Conservation (phyloP, 2,797 vertebrate species). For the Salarias fasciatus region DNA sequence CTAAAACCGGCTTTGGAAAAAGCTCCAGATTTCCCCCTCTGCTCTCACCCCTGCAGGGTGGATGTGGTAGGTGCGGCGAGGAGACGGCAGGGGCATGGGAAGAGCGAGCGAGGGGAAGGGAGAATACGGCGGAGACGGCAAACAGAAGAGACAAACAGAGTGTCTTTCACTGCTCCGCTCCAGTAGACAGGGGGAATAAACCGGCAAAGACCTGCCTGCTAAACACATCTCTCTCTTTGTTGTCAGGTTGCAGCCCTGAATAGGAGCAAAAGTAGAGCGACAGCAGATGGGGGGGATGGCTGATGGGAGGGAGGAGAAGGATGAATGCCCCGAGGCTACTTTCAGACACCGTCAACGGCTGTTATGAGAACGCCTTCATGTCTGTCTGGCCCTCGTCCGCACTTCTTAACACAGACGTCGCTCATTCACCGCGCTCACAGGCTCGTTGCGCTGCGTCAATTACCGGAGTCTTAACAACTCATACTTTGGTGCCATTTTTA, state of each 20-base stretch:
- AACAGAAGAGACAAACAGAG: constrained; percentile 73
- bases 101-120: not conserved
- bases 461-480: constrained; percentile 23
- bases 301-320: constrained; percentile 39
- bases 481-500: constrained; percentile 36
- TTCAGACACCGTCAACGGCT: constrained; percentile 70
- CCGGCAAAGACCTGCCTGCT: constrained; percentile 74
- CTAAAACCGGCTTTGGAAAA: constrained; percentile 64
- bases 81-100: not conserved
- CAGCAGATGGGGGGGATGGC: constrained; percentile 43
- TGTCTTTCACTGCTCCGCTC: constrained; percentile 69
- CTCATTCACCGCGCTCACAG: constrained; percentile 39
- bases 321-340: constrained; percentile 73
- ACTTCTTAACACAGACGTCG: constrained; percentile 56
- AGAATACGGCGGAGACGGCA: constrained; percentile 56
- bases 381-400: constrained; percentile 47
- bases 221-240: constrained; percentile 79
- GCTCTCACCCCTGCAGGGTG: constrained; percentile 41
- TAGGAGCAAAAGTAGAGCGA: constrained; percentile 64
- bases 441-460: constrained; percentile 26
- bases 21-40: constrained; percentile 14
- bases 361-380: constrained; percentile 70
- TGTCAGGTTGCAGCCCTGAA: constrained; percentile 75
- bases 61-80: constrained; percentile 4
- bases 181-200: constrained; percentile 72